Evolutionary conservation across 2,797 vertebrate genomes (phyloP).

Genomic region (Thripadectes ignobilis): DNA sequence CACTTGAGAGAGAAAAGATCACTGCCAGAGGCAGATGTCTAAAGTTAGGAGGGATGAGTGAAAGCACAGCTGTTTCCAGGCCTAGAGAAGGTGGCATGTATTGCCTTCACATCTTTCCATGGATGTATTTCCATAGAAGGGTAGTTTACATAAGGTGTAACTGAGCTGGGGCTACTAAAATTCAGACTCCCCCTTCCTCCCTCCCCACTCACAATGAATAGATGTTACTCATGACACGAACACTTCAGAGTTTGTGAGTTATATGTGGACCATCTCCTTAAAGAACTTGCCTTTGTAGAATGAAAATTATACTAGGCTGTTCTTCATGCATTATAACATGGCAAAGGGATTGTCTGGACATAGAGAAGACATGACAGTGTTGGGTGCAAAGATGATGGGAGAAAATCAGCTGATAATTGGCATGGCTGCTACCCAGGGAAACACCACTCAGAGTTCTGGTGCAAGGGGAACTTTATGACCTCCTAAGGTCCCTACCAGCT

Average conservation of each 20-base stretch:
- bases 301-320: background rate
- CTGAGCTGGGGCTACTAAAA: background rate
- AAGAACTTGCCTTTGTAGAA: background rate
- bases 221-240: background rate
- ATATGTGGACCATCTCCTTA: background rate
- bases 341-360: background rate
- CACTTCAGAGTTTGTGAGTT: background rate
- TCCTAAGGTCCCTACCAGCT: background rate
- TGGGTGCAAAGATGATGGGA: background rate
- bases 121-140: background rate
- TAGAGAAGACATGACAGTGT: background rate
- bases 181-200: fast-evolving
- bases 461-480: background rate
- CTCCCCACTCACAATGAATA: background rate
- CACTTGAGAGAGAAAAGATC: background rate
- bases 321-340: background rate
- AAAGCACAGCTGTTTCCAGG: background rate
- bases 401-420: background rate
- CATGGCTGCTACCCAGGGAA: background rate
- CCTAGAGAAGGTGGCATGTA: background rate
- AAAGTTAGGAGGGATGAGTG: background rate
- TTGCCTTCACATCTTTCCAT: background rate
- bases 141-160: background rate
- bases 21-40: background rate
- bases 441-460: background rate